phyloP scores from a whole-genome alignment of 2,797 vertebrate species.

The Calcarius lapponicus region DNA sequence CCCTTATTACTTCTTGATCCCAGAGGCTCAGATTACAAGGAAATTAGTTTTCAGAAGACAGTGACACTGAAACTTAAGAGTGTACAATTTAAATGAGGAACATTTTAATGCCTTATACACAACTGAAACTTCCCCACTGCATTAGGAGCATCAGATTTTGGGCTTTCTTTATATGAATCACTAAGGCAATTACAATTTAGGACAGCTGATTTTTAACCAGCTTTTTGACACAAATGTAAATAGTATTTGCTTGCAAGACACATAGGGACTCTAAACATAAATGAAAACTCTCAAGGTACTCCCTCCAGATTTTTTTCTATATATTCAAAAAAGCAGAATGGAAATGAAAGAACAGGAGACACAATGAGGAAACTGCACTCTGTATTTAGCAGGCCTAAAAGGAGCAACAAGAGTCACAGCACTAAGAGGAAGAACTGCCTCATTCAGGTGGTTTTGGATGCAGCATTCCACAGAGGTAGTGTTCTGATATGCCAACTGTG shows the following conservation, averaged over 20 bases:
- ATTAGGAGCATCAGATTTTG: background rate
- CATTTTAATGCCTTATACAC: background rate
- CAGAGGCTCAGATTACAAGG: background rate
- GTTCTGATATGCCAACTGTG: background rate
- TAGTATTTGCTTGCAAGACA: background rate
- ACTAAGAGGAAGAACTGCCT: background rate
- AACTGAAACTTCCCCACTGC: background rate
- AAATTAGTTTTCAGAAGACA: background rate
- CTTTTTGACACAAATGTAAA: background rate
- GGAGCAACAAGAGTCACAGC: background rate
- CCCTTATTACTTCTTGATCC: background rate
- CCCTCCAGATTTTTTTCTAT: background rate
- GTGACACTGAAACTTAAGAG: background rate
- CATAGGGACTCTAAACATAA: background rate
- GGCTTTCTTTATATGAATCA: background rate
- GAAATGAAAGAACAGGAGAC: background rate
- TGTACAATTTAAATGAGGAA: background rate
- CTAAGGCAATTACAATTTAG: background rate
- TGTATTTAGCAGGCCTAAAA: background rate
- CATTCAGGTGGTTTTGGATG: background rate
- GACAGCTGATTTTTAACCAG: background rate
- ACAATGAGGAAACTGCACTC: fast-evolving
- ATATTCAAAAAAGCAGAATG: background rate
- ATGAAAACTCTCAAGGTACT: background rate
- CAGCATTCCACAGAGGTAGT: background rate